Base-by-base conservation (phyloP, 2,797 vertebrate genomes). In the Pipistrellus nathusii region DNA sequence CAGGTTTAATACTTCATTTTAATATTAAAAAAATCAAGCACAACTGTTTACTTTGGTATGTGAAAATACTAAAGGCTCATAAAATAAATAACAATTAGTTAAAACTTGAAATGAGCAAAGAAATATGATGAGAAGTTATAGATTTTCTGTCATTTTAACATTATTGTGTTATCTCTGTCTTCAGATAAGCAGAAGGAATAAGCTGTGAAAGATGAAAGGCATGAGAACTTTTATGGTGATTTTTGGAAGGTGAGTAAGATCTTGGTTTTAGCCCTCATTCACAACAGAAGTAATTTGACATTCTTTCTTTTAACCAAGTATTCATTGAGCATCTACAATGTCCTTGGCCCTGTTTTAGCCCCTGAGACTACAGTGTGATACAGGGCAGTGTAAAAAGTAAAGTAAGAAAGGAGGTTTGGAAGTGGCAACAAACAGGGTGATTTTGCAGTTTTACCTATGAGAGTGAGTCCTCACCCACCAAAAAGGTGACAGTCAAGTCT, bases 21-120 rank as follows among this genome's bases (percentile, higher is more conserved):
- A 96, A 93, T 93, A 94, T 93, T 92, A 91, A 92, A 92, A 90
- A 96, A 96, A 93, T 94, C 48, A 89, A 94, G 41, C 68, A 76
- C 25, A 86, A 69, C 44, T 92, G 85, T 85, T 25, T 90, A 72
- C 76, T 92, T 86, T 75, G 69, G 76, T 35, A 94, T 75, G n/a
- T 44, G 76, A 92, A 91, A 75, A 89, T 76, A 82, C 21, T 62
- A 77, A 95, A 85, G 86, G 32, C 41, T 88, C 30, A 77, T 80
- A 84, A 96, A 91, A 91, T 92, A 94, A 93, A 76, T 73, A 93
- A 75, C n/a, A 96, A 81, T 96, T 96, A 94, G 38, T 88, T 95
- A 76, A 87, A 88, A 84, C 44, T 94, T 90, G 66, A 95, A 95
- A 88, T 92, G 51, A 92, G 85, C 73, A 85, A 85, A 94, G 68